Evolutionary conservation across 2,888 invertebrate species (phyloP), one percentile per base, ranked within the genome.

Genomic region (Halictus ligatus): DNA sequence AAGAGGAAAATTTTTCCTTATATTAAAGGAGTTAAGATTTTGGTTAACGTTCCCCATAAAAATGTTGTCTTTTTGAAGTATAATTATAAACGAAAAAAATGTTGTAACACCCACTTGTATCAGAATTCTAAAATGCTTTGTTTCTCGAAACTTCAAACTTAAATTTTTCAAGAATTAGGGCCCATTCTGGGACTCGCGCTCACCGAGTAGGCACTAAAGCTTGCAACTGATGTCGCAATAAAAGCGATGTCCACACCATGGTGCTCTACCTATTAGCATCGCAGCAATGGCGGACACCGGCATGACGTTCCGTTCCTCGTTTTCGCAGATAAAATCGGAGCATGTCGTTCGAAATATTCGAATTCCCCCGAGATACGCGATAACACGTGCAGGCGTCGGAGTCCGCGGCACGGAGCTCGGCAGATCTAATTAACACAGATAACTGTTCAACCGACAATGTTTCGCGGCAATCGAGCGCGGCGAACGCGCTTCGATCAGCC

Each of bases 391-490:
- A 29, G 18, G 40, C 21, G 75, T 64, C 8, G 25, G 0, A 6
- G 25, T 25, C 7, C 21, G 72, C 67, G 15, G 80, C 76, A 12
- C 43, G n/a, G n/a, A n/a, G 6, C 40, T 25, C 82, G 46, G 25
- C 25, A 80, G 80, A 85, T 90, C 83, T 58, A 78, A 83, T 85
- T 78, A 74, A 83, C 88, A 81, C 72, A 64, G 77, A 88, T 88
- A 88, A 89, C 69, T 58, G 76, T 76, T 60, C 50, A 54, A n/a
- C 72, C 69, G 50, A 25, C 54, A 85, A 90, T 71, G 82, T 79
- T 79, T 81, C 48, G 50, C 71, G 71, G 80, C 75, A 58, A 88
- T 78, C 72, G 48, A 71, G 71, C 43, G 15, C n/a, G 72, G 13
- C 58, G 78, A 78, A 43, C 43, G 69, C 18, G 76, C 67, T 35